Percentiles rank a stretch among this genome's conserved stretches.
These are phyloP conservation scores for Bombus turneri DNA, from an alignment of 1,140 invertebrate genomes.

Conservation along the genomic window DNA sequence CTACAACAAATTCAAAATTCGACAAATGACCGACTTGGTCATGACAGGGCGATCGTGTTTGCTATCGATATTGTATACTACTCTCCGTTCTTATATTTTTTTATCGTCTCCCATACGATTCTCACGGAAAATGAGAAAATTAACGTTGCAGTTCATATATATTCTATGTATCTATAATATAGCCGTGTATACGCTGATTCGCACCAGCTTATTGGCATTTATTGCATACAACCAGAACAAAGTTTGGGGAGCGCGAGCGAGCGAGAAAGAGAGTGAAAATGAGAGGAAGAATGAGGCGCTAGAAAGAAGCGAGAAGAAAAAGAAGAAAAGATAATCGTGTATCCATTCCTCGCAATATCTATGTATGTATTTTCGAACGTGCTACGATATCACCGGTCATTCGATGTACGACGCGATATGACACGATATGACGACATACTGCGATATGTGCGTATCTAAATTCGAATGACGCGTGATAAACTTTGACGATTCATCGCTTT, in stretches of 20 bases:
- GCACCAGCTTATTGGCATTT: constrained; percentile 67
- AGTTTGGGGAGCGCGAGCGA: not conserved
- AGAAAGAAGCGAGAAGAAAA: constrained; percentile 23
- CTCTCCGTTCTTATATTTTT: constrained; percentile 48
- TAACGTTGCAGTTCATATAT: constrained; percentile 52
- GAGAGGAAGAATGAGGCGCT: not conserved
- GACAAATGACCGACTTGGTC: not conserved
- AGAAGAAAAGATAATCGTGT: constrained; percentile 5
- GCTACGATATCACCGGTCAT: not conserved
- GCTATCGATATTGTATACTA: constrained; percentile 39
- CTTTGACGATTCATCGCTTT: not conserved
- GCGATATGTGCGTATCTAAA: not conserved
- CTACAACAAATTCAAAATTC: constrained; percentile 11
- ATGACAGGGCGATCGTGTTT: constrained; percentile 35
- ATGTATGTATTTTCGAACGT: constrained; percentile 7
- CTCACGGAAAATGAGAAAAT: constrained; percentile 49
- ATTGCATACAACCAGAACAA: constrained; percentile 38
- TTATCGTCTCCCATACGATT: constrained; percentile 46
- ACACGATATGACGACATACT: not conserved
- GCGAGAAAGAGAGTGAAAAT: not conserved
- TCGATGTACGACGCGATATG: constrained; percentile 10
- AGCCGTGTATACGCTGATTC: constrained; percentile 45
- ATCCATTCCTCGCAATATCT: not conserved
- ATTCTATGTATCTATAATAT: constrained; percentile 53
- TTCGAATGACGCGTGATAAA: not conserved